These are phyloP conservation scores for Noctua janthina DNA, from an alignment of 2,888 invertebrate genomes.

Conservation along the genomic window DNA sequence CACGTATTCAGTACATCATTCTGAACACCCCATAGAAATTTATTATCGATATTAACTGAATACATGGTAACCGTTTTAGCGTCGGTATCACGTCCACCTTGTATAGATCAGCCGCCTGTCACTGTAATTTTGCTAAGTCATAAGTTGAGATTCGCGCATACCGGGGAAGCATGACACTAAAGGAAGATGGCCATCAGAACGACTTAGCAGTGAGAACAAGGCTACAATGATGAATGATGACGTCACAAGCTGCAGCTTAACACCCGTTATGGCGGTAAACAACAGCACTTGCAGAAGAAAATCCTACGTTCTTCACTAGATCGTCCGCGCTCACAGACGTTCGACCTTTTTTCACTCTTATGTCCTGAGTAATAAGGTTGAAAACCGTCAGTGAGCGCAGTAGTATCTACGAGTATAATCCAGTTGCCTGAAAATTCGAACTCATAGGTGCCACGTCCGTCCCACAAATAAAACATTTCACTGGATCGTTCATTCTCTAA, in stretches of 20 bases:
- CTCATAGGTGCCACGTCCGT: slow-evolving; percentile 11
- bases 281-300: background rate
- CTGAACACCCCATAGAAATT: too few species aligned
- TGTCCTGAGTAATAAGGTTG: background rate
- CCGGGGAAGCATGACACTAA: background rate
- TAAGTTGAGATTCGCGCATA: background rate
- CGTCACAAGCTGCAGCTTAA: background rate
- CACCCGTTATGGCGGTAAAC: background rate
- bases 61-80: too few species aligned
- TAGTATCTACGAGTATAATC: background rate
- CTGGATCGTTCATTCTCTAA: slow-evolving; percentile 19
- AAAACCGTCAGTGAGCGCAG: background rate
- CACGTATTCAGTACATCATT: too few species aligned
- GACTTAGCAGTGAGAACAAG: background rate
- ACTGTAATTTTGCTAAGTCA: too few species aligned
- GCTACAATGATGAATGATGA: background rate
- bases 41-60: too few species aligned
- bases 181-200: background rate
- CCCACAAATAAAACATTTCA: slow-evolving; percentile 38
- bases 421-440: background rate
- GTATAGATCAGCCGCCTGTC: background rate
- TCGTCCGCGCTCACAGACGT: background rate
- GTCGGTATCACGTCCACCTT: too few species aligned
- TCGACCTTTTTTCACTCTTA: background rate
- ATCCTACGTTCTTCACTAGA: too few species aligned